Base-by-base conservation (phyloP, 2,797 vertebrate species). In the Champsocephalus esox region DNA sequence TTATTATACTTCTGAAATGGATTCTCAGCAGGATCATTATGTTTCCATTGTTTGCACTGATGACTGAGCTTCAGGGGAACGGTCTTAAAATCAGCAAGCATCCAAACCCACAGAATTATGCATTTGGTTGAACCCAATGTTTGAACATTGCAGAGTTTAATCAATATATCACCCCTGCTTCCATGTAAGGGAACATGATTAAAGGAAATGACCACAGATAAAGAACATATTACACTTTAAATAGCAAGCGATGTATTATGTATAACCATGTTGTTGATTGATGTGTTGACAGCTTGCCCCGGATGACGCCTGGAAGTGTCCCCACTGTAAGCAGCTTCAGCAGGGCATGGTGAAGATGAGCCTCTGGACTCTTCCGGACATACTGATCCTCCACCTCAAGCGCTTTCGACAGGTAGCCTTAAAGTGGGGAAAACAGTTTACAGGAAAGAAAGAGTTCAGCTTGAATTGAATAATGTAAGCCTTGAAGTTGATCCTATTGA, bases 321-420 rank as follows among this genome's bases (percentile, higher is more conserved):
- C 97, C 0, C 96, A 97, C 88, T 99, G 97, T 84, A 94, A 96
- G 74, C 94, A 97, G 77, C 95, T 96, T 17, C 97, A 99, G 89
- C 97, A 96, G 91, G 97, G 97, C 56, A 94, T 92, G 82, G 96
- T 99, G 86, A 97, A 98, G 93, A 96, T 99, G 90, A 97, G 97
- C 73, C 93, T 99, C 62, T 99, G 97, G 97, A 99, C 97, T 0
- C 93, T 99, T 41, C 97, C 97, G 0, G 96, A 99, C 91, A 98
- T 99, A 87, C 96, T 99, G 70, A 97, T 98, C 89, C 95, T 99
- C 66, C 97, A 98, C 81, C 96, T 99, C 46, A 99, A 99, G 82
- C 95, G 97, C 59, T 99, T 99, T 88, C 93, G 96, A 6, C 97
- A 99, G 90, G 92, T 93, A 58, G 6, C 59, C 61, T 10, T 17